A percentile compares a stretch with the other conserved stretches of the same genome.
Evolutionary conservation across 2,888 invertebrate species (phyloP).

Genomic region (Lycophotia porphyrea): DNA sequence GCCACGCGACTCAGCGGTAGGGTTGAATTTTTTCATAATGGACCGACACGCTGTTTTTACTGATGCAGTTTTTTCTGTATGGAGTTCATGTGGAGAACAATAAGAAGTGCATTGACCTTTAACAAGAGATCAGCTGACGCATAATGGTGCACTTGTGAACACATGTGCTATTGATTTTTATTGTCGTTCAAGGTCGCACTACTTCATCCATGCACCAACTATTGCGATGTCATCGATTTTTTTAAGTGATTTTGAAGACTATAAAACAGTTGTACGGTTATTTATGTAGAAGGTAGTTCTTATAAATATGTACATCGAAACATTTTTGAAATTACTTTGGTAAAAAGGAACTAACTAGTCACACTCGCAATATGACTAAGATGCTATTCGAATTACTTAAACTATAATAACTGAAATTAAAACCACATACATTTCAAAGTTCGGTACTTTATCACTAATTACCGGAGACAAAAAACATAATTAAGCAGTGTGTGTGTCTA

Average conservation of each 20-base stretch:
- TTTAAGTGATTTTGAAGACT: slow-evolving; percentile 3
- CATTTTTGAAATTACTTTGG: not conserved
- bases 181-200: slow-evolving; percentile 83
- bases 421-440: not conserved
- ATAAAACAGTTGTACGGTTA: not conserved
- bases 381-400: not conserved
- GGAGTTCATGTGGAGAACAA: slow-evolving; percentile 78
- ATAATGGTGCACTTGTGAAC: slow-evolving; percentile 87
- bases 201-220: slow-evolving; percentile 47
- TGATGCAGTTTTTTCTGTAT: slow-evolving; percentile 83
- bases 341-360: not conserved
- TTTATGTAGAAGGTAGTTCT: not conserved
- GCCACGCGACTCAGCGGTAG: slow-evolving; percentile 86
- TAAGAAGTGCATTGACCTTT: slow-evolving; percentile 88
- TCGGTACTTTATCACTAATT: not conserved
- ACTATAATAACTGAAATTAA: not conserved
- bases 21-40: slow-evolving; percentile 88
- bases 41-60: slow-evolving; percentile 80
- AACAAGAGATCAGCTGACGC: slow-evolving; percentile 87
- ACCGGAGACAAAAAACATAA: not conserved
- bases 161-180: slow-evolving; percentile 84
- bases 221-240: slow-evolving; percentile 21
- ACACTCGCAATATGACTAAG: not conserved
- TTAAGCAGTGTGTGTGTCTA: not conserved
- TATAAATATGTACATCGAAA: too few species aligned